Evolutionary conservation across 2,113 vertebrate species (phyloP).

Genomic region (Embiotoca jacksoni): DNA sequence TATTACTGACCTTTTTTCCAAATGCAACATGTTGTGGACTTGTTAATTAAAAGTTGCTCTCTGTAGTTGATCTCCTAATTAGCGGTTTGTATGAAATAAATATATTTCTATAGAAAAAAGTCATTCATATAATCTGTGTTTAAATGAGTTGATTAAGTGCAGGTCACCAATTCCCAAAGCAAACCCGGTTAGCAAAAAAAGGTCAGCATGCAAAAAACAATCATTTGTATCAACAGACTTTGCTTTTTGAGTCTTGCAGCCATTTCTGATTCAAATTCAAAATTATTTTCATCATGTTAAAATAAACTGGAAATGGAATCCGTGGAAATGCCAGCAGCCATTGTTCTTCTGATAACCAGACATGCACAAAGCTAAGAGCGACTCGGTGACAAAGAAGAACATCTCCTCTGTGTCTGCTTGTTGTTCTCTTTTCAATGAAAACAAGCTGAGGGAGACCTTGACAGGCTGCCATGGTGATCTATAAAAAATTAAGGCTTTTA

Average conservation of each 20-base stretch:
- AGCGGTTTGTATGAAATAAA: conserved; percentile 26
- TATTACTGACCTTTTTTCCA: conserved; percentile 24
- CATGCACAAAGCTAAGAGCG: conserved; percentile 60
- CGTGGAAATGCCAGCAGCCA: conserved; percentile 60
- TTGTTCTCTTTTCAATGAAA: conserved; percentile 58
- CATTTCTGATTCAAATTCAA: conserved; percentile 47
- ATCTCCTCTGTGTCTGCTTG: conserved; percentile 60
- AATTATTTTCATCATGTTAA: conserved; percentile 49
- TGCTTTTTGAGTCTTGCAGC: conserved; percentile 1
- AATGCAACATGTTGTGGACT: conserved; percentile 26
- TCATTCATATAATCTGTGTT: neutral
- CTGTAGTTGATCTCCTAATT: conserved; percentile 31
- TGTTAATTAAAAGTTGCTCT: conserved; percentile 36
- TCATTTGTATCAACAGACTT: conserved; percentile 5
- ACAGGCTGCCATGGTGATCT: conserved; percentile 53
- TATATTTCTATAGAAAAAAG: neutral
- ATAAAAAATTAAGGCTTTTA: conserved; percentile 59
- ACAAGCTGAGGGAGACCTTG: conserved; percentile 58
- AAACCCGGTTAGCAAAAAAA: neutral
- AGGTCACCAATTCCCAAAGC: conserved; percentile 19
- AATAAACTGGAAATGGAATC: conserved; percentile 35
- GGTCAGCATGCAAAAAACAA: neutral
- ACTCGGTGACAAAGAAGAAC: conserved; percentile 60
- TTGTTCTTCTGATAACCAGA: conserved; percentile 66
- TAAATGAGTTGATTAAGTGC: conserved; percentile 19